Evolutionary conservation across 1,140 invertebrate genomes (phyloP).

Genomic region (Oppia nitens): DNA sequence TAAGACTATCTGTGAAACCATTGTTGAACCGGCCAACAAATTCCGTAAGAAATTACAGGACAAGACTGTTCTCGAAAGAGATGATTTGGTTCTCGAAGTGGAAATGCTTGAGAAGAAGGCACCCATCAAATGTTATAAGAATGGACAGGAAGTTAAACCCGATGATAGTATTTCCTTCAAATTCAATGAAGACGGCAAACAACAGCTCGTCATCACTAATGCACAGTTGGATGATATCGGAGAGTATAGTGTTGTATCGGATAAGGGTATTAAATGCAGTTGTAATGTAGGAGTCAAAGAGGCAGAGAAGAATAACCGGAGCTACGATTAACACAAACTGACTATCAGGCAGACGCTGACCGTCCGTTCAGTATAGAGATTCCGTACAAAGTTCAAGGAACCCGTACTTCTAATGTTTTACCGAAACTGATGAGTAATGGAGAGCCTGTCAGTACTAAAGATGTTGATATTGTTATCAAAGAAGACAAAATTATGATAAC

Average conservation of each 20-base stretch:
- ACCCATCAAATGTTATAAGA: slow-evolving; percentile 78
- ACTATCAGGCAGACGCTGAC: slow-evolving; percentile 22
- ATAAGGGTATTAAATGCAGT: slow-evolving; percentile 47
- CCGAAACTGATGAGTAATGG: too few species aligned
- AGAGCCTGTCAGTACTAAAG: too few species aligned
- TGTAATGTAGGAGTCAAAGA: slow-evolving; percentile 64
- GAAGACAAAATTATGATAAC: slow-evolving; percentile 72
- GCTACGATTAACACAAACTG: too few species aligned
- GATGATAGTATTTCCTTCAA: slow-evolving; percentile 60
- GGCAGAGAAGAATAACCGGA: too few species aligned
- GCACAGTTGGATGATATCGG: slow-evolving; percentile 61
- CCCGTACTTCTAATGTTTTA: too few species aligned
- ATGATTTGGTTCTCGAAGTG: slow-evolving; percentile 71
- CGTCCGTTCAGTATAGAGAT: slow-evolving; percentile 22
- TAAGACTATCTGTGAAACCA: slow-evolving; percentile 73
- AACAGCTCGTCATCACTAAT: slow-evolving; percentile 70
- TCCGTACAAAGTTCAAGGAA: too few species aligned
- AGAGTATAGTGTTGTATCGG: slow-evolving; percentile 66
- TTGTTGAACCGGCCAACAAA: slow-evolving; percentile 74
- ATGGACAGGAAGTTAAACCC: slow-evolving; percentile 62
- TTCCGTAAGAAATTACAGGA: slow-evolving; percentile 94
- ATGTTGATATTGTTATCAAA: slow-evolving; percentile 49
- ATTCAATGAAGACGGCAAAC: slow-evolving; percentile 73
- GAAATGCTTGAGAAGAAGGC: slow-evolving; percentile 88
- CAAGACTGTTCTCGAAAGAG: slow-evolving; percentile 68